These are phyloP conservation scores for Euzetes globulus DNA, from an alignment of 2,888 invertebrate species.

Conservation along the genomic window DNA sequence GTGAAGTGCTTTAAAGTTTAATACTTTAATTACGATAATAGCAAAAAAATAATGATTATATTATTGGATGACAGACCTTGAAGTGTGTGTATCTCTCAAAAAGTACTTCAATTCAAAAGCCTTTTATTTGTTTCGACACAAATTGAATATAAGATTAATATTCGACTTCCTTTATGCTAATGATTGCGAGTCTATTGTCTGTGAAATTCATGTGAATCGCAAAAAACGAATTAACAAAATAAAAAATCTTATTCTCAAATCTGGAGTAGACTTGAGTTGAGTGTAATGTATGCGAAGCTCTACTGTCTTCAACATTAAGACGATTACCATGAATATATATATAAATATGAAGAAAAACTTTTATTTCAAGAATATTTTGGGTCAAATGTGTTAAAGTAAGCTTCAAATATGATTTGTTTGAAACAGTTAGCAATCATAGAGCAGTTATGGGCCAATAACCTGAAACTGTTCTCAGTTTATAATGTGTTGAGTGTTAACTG, in stretches of 20 bases:
- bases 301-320: not conserved
- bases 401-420: slow-evolving; percentile 12
- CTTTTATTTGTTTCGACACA: not conserved
- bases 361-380: slow-evolving; percentile 19
- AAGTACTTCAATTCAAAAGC: not conserved
- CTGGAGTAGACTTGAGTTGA: not conserved
- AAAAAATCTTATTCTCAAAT: not conserved
- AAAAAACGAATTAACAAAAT: not conserved
- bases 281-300: not conserved
- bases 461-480: not conserved
- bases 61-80: slow-evolving; percentile 17
- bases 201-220: not conserved
- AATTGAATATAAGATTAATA: slow-evolving; percentile 1
- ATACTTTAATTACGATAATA: not conserved
- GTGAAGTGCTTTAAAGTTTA: not conserved
- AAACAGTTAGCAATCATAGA: slow-evolving; percentile 11
- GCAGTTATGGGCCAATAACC: slow-evolving; percentile 26
- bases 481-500: not conserved
- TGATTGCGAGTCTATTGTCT: not conserved
- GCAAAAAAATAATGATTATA: not conserved
- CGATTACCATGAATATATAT: not conserved
- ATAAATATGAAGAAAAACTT: not conserved
- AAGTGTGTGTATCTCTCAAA: not conserved
- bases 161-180: slow-evolving; percentile 25
- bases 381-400: slow-evolving; percentile 30